A percentile compares a stretch with the other conserved stretches of the same genome.
phyloP scores from a whole-genome alignment of 2,888 invertebrate species.

The Gari tellinella region DNA sequence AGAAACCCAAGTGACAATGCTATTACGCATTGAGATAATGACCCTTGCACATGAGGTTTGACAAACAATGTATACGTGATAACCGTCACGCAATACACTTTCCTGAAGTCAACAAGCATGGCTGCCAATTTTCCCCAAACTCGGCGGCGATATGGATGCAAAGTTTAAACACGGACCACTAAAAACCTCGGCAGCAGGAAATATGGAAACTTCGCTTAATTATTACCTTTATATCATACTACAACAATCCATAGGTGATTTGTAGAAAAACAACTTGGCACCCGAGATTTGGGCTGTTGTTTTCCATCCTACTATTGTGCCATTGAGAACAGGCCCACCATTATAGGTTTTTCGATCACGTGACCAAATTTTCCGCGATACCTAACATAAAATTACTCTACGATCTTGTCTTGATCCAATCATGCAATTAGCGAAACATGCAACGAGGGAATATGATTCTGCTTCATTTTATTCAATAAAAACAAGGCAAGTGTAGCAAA shows the following conservation, averaged over 20 bases:
- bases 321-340: too few relatives aligned
- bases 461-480: too few relatives aligned
- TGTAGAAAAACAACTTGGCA: constrained; percentile 27
- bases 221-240: constrained; percentile 46
- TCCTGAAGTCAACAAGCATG: constrained; percentile 20
- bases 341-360: too few relatives aligned
- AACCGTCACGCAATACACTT: neutral
- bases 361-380: too few relatives aligned
- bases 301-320: neutral
- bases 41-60: neutral
- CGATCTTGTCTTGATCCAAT: too few relatives aligned
- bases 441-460: too few relatives aligned
- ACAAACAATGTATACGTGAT: neutral
- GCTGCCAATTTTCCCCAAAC: constrained; percentile 13
- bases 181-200: constrained; percentile 49
- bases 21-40: neutral
- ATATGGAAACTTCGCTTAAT: constrained; percentile 55
- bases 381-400: too few relatives aligned
- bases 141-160: neutral
- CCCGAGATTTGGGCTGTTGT: constrained; percentile 16
- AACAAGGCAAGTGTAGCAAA: too few relatives aligned
- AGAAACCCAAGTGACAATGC: too few relatives aligned
- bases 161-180: constrained; percentile 18
- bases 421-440: too few relatives aligned
- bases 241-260: constrained; percentile 23